Evolutionary conservation across 1,140 invertebrate genomes (phyloP).

Genomic region (Glomeris maerens): DNA sequence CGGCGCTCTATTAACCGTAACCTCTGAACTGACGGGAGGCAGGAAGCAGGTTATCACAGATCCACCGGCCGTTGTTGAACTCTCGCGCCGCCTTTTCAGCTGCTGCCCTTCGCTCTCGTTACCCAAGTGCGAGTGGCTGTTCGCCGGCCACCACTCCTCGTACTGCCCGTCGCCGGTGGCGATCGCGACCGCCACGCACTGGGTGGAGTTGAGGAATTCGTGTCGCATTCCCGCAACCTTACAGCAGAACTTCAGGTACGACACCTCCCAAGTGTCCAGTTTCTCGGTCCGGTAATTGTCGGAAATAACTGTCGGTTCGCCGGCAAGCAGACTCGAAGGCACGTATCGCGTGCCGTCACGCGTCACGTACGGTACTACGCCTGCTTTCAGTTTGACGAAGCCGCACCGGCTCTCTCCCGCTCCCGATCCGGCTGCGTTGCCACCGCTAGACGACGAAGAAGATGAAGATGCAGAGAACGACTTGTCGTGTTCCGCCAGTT

Average conservation of each 20-base stretch:
- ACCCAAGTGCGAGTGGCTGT: no score
- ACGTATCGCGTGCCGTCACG: constrained; percentile 71
- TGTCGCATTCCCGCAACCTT: constrained; percentile 83
- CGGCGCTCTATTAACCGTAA: background rate
- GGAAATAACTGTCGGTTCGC: constrained; percentile 60
- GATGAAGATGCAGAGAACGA: background rate
- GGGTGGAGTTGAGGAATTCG: constrained; percentile 75
- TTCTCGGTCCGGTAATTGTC: constrained; percentile 62
- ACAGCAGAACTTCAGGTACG: constrained; percentile 84
- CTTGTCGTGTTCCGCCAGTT: constrained; percentile 40
- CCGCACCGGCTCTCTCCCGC: constrained; percentile 63
- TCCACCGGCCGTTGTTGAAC: no score
- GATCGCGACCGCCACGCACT: constrained; percentile 71
- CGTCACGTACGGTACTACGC: constrained; percentile 81
- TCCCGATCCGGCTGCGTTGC: no score
- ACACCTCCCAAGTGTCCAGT: constrained; percentile 77
- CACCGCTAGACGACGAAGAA: constrained; percentile 20
- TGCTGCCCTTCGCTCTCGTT: no score
- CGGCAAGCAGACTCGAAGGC: constrained; percentile 85
- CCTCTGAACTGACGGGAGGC: background rate
- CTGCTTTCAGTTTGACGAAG: constrained; percentile 85
- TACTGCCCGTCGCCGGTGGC: constrained; percentile 75
- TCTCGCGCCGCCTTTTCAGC: no score
- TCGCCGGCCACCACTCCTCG: constrained; percentile 69
- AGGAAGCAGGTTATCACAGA: no score